Evolutionary conservation across 2,113 vertebrate species (phyloP).

Genomic region (Spea bombifrons): DNA sequence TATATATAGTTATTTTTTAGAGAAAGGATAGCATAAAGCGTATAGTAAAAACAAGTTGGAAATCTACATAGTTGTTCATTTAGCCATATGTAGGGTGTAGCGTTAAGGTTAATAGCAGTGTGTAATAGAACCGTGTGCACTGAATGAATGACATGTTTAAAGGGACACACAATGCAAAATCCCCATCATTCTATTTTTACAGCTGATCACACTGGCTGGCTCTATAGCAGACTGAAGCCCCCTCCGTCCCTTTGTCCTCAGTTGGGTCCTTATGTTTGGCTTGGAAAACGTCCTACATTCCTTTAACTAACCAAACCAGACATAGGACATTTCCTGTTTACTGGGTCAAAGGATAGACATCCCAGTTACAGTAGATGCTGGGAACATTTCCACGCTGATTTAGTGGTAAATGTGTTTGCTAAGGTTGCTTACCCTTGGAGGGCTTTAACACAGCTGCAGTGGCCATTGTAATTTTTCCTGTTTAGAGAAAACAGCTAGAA

Average conservation of each 20-base stretch:
- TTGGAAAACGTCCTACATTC: constrained; percentile 39
- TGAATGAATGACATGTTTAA: no score
- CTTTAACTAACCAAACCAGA: constrained; percentile 23
- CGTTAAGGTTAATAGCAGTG: no score
- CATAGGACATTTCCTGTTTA: constrained; percentile 40
- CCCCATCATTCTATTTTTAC: constrained; percentile 9
- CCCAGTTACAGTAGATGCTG: not conserved
- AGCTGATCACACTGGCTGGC: constrained; percentile 12
- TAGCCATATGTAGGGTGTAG: no score
- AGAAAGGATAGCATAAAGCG: no score
- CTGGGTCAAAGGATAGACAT: constrained; percentile 28
- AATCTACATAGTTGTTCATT: no score
- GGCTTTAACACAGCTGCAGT: constrained; percentile 12
- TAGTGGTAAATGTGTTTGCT: constrained; percentile 13
- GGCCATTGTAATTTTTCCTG: not conserved
- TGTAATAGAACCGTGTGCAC: no score
- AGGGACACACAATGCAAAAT: no score
- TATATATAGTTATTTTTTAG: no score
- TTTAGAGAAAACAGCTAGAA: no score
- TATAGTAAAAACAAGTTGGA: no score
- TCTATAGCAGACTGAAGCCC: not conserved
- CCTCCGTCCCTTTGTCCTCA: constrained; percentile 7
- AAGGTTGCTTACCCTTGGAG: constrained; percentile 1
- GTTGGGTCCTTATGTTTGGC: constrained; percentile 34
- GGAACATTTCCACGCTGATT: not conserved